phyloP scores from a whole-genome alignment of 2,113 vertebrate species.

The Montifringilla adamsi region DNA sequence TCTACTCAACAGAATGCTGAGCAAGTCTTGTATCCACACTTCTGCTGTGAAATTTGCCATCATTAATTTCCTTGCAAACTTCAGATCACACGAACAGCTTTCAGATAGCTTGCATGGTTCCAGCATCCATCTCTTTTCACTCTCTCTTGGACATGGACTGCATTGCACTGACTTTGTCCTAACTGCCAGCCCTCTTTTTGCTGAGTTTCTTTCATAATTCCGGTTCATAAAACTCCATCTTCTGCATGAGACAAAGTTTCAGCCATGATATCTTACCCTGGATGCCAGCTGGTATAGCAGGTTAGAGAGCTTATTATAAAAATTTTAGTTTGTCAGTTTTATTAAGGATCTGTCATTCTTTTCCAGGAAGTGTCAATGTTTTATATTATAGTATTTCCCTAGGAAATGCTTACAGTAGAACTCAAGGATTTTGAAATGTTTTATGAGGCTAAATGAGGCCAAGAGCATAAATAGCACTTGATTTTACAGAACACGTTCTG shows the following conservation, averaged over 20 bases:
- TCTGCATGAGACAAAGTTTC: neutral
- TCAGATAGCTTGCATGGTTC: neutral
- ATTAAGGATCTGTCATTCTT: neutral
- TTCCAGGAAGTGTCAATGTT: neutral
- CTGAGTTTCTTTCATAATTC: neutral
- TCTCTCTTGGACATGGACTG: neutral
- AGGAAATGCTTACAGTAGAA: neutral
- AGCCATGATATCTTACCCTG: neutral
- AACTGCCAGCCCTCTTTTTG: neutral
- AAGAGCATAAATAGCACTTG: neutral
- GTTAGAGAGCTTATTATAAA: neutral
- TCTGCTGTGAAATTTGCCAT: neutral
- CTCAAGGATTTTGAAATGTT: neutral
- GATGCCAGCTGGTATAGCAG: neutral
- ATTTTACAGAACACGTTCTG: neutral
- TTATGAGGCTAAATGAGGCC: neutral
- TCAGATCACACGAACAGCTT: accelerated
- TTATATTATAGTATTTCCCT: neutral
- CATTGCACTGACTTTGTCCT: neutral
- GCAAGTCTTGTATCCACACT: neutral
- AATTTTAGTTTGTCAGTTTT: neutral
- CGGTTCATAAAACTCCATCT: neutral
- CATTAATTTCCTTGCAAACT: neutral
- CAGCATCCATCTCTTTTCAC: neutral
- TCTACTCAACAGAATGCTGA: neutral